These are phyloP conservation scores for Aptenodytes patagonicus DNA, from an alignment of 2,113 vertebrate genomes.

Conservation along the genomic window DNA sequence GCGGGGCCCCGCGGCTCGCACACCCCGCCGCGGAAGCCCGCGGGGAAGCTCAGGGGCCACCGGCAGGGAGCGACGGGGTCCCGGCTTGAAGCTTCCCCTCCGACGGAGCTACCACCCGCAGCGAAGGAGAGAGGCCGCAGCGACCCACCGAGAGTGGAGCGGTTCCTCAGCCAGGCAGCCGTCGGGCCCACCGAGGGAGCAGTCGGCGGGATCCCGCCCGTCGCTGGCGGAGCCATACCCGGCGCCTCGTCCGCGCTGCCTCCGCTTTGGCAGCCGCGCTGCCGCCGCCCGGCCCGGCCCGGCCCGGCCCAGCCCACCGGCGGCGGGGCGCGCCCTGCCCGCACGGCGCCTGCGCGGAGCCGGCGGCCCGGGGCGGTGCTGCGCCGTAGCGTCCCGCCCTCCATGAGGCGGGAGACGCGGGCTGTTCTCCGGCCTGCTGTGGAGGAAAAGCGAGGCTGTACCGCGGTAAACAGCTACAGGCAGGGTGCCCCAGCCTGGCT, in stretches of 20 bases:
- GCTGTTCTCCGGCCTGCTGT: accelerated
- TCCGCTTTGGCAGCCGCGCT: background rate
- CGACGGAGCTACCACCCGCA: background rate
- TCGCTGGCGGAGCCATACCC: background rate
- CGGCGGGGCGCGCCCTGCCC: background rate
- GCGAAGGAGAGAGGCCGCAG: background rate
- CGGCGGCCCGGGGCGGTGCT: background rate
- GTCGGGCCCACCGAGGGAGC: slow-evolving; percentile 9
- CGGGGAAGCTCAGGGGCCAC: background rate
- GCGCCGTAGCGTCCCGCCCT: accelerated
- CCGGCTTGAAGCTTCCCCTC: background rate
- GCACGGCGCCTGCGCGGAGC: background rate
- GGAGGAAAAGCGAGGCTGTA: accelerated
- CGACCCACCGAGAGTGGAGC: slow-evolving; percentile 7
- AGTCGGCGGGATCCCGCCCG: background rate
- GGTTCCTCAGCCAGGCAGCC: slow-evolving; percentile 15
- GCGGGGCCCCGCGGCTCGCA: background rate
- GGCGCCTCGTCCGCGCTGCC: accelerated
- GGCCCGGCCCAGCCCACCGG: background rate
- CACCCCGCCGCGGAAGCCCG: background rate
- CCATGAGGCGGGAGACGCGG: accelerated
- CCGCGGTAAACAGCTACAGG: accelerated
- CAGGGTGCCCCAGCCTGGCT: accelerated
- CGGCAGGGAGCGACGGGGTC: background rate
- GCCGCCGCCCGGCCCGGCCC: background rate